These are phyloP conservation scores for Drosophila seclusa DNA, from an alignment of 2,888 invertebrate genomes.

Conservation along the genomic window DNA sequence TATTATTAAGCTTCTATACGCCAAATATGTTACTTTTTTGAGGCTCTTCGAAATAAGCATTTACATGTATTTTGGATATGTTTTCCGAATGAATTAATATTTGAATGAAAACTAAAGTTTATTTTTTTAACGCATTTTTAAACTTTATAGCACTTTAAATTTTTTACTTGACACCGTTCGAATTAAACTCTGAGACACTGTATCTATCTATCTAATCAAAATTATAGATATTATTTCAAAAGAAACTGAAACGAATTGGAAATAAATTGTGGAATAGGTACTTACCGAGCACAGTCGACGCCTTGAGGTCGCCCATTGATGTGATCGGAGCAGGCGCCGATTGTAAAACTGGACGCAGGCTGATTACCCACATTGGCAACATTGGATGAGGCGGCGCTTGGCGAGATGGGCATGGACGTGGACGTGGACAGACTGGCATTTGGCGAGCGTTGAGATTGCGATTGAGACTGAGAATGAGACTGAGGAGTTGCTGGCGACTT, in stretches of 20 bases:
- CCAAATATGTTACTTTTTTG: too few species aligned
- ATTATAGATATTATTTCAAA: neutral
- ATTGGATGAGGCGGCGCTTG: slow-evolving; percentile 58
- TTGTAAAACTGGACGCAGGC: slow-evolving; percentile 87
- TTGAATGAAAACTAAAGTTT: too few species aligned
- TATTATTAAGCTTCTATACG: too few species aligned
- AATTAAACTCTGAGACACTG: too few species aligned
- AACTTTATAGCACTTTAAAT: too few species aligned
- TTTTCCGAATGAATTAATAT: too few species aligned
- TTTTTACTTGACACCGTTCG: too few species aligned
- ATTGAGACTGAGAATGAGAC: slow-evolving; percentile 41
- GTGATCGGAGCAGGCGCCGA: slow-evolving; percentile 97
- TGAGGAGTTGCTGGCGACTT: slow-evolving; percentile 69
- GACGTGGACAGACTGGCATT: slow-evolving; percentile 48
- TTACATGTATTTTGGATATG: too few species aligned
- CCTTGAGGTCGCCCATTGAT: slow-evolving; percentile 96
- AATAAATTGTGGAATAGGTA: slow-evolving; percentile 1
- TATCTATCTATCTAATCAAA: too few species aligned
- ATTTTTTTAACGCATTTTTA: too few species aligned
- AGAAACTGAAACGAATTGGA: neutral
- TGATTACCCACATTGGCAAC: slow-evolving; percentile 59
- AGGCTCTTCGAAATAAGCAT: too few species aligned
- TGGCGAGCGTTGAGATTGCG: slow-evolving; percentile 51
- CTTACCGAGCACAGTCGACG: slow-evolving; percentile 92
- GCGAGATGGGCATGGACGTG: slow-evolving; percentile 58